phyloP scores from a whole-genome alignment of 2,797 vertebrate genomes.

The Ambastaia sidthimunki region DNA sequence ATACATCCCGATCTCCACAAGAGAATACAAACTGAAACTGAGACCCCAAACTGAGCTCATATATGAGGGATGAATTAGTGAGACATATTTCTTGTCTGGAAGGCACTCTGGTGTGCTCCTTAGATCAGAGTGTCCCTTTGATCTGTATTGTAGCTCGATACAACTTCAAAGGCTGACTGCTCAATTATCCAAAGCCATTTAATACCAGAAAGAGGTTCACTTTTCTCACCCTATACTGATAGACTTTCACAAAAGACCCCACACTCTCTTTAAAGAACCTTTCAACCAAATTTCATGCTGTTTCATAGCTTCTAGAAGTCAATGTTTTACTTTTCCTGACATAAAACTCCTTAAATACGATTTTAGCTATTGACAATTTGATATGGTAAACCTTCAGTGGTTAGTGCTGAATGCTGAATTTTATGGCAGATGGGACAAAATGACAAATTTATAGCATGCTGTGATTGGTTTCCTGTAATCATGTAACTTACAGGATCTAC shows the following conservation, averaged over 20 bases:
- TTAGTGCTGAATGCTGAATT: background rate
- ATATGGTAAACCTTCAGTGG: background rate
- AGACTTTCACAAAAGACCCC: constrained; percentile 10
- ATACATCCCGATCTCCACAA: constrained; percentile 16
- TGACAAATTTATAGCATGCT: background rate
- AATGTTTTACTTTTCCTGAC: too few species aligned
- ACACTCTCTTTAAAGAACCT: background rate
- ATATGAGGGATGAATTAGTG: constrained; percentile 69
- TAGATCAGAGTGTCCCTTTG: constrained; percentile 74
- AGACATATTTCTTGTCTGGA: constrained; percentile 72
- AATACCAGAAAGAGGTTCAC: constrained; percentile 41
- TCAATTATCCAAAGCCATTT: constrained; percentile 35
- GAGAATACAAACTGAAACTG: constrained; percentile 42
- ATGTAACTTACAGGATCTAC: background rate
- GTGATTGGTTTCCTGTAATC: constrained; percentile 12
- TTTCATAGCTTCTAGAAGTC: background rate
- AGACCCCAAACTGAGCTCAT: constrained; percentile 16
- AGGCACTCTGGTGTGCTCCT: constrained; percentile 64
- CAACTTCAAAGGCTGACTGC: constrained; percentile 74
- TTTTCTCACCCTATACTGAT: constrained; percentile 58
- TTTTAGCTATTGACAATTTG: background rate
- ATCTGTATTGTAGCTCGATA: constrained; percentile 74
- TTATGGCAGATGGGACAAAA: background rate
- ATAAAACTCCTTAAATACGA: background rate
- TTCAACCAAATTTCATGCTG: background rate